Evolutionary conservation across 2,888 invertebrate genomes (phyloP).

Genomic region (Trypoxylon attenuatum): DNA sequence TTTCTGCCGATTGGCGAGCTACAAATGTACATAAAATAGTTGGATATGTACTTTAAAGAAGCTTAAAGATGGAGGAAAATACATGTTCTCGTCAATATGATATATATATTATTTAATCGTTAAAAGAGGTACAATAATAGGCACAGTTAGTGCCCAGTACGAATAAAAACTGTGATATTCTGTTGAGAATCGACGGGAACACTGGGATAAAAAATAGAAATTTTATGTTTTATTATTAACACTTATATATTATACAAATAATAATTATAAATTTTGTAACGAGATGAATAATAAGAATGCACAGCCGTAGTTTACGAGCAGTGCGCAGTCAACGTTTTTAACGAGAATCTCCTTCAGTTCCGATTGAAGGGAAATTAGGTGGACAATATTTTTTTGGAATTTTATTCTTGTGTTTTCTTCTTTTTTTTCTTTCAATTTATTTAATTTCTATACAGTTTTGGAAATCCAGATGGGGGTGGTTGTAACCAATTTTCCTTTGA

Average conservation of each 20-base stretch:
- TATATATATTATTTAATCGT: constrained; percentile 7
- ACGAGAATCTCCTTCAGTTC: too few species aligned
- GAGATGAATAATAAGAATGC: constrained; percentile 44
- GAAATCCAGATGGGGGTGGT: constrained; percentile 83
- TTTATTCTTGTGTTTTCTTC: too few species aligned
- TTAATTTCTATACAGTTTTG: constrained; percentile 80
- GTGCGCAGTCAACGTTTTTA: constrained; percentile 14
- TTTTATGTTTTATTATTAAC: constrained; percentile 39
- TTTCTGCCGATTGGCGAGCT: constrained; percentile 60
- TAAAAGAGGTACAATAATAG: neutral
- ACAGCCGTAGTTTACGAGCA: constrained; percentile 27
- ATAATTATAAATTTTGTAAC: constrained; percentile 33
- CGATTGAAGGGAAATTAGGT: too few species aligned
- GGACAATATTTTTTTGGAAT: too few species aligned
- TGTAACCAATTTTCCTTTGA: constrained; percentile 92
- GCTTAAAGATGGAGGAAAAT: neutral
- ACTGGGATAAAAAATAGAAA: neutral
- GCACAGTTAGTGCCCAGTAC: constrained; percentile 4
- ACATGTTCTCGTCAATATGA: neutral
- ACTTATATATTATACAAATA: constrained; percentile 28
- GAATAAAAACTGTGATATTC: constrained; percentile 12
- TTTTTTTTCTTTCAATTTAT: too few species aligned
- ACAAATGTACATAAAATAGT: constrained; percentile 19
- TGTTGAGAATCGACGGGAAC: neutral
- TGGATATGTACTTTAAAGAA: neutral